Percentiles rank a stretch among this genome's conserved stretches.
Evolutionary conservation across 2,888 invertebrate genomes (phyloP).

Genomic region (Eudemis profundana): DNA sequence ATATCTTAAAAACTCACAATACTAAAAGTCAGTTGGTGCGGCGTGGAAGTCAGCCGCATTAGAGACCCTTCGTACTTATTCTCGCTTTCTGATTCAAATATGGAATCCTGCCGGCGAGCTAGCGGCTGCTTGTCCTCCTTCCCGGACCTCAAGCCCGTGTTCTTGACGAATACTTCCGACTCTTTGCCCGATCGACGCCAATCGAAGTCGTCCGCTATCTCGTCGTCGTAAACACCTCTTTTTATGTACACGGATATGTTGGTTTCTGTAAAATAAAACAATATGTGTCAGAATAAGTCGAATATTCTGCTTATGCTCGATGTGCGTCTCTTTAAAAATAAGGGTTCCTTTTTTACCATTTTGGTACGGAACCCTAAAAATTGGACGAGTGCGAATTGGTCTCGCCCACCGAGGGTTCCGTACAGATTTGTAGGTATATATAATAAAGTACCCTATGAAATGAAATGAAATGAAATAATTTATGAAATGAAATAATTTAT

Average conservation of each 20-base stretch:
- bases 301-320: no score
- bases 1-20: no score
- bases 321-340: no score
- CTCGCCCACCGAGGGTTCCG: no score
- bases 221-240: constrained; percentile 75
- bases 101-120: constrained; percentile 55
- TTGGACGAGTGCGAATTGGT: no score
- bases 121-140: neutral
- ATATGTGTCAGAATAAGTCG: constrained; percentile 46
- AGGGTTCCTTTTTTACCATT: no score
- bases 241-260: constrained; percentile 75
- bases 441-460: no score
- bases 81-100: constrained; percentile 63
- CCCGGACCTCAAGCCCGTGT: neutral
- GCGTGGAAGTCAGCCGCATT: constrained; percentile 66
- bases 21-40: neutral
- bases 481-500: no score
- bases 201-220: constrained; percentile 61
- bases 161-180: constrained; percentile 19
- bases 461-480: no score
- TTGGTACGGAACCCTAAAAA: no score
- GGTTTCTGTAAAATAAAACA: constrained; percentile 59
- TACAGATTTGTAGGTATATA: no score
- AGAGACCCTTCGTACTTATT: constrained; percentile 68
- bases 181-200: constrained; percentile 58